A percentile compares a stretch with the other conserved stretches of the same genome.
phyloP scores from a whole-genome alignment of 1,140 invertebrate species.

The Saxidomus purpurata region DNA sequence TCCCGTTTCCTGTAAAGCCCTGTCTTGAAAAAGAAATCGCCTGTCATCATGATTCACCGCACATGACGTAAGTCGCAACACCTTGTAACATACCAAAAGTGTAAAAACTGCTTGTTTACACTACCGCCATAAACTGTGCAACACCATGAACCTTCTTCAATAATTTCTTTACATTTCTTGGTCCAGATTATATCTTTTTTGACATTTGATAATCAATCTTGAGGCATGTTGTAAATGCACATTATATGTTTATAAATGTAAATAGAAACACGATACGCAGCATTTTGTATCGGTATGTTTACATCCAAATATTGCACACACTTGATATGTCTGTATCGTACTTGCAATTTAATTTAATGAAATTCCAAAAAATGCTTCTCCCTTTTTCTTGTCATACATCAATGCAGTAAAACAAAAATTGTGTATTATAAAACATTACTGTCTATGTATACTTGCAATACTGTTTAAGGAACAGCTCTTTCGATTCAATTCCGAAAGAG shows the following conservation, averaged over 20 bases:
- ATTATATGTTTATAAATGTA: not conserved
- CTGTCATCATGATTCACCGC: not conserved
- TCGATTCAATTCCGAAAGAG: no score
- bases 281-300: not conserved
- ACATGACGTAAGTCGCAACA: not conserved
- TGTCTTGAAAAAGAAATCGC: not conserved
- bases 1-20: no score
- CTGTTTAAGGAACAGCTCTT: no score
- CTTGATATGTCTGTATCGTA: not conserved
- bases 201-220: not conserved
- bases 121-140: not conserved
- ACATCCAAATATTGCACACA: not conserved
- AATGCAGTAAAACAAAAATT: no score
- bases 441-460: no score
- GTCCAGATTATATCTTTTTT: not conserved
- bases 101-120: not conserved
- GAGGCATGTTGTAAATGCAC: not conserved
- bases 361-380: not conserved
- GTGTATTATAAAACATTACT: no score
- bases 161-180: not conserved
- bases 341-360: not conserved
- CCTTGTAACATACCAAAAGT: not conserved
- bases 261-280: not conserved
- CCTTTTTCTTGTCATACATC: no score
- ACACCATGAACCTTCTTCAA: not conserved